A percentile compares a stretch with the other conserved stretches of the same genome.
These are phyloP conservation scores for Elymnias hypermnestra DNA, from an alignment of 1,140 invertebrate genomes.

Conservation along the genomic window DNA sequence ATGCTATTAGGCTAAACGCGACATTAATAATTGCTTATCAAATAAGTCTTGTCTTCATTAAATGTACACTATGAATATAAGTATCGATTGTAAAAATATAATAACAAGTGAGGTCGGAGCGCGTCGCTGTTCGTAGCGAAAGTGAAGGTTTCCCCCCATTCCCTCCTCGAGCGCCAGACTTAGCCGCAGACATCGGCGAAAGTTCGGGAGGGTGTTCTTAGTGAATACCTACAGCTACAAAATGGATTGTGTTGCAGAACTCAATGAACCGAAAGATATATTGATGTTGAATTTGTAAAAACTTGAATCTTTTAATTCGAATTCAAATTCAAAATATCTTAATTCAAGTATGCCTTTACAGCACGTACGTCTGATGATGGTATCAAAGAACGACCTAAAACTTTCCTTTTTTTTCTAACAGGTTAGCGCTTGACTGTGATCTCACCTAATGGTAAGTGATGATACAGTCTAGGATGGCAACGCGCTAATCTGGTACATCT, in stretches of 20 bases:
- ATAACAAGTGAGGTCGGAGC: conserved; percentile 32
- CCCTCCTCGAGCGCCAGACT: conserved; percentile 31
- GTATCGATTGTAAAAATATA: conserved; percentile 34
- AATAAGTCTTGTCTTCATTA: conserved; percentile 4
- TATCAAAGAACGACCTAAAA: too few relatives aligned
- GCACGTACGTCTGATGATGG: too few relatives aligned
- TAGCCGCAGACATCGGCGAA: conserved; percentile 52
- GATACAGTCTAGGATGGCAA: too few relatives aligned
- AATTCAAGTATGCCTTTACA: too few relatives aligned
- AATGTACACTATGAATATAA: conserved; percentile 3
- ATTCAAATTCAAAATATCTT: too few relatives aligned
- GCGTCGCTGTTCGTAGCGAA: conserved; percentile 13
- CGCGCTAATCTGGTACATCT: too few relatives aligned
- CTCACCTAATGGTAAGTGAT: too few relatives aligned
- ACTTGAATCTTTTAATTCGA: too few relatives aligned
- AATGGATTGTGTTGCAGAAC: conserved; percentile 4
- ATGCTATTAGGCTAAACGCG: too few relatives aligned
- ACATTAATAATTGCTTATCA: too few relatives aligned
- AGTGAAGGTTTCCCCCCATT: conserved; percentile 42
- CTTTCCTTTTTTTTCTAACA: too few relatives aligned
- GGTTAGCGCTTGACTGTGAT: too few relatives aligned
- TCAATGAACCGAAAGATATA: not conserved
- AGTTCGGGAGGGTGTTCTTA: conserved; percentile 34
- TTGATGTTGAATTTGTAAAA: not conserved
- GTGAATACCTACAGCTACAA: conserved; percentile 8